Evolutionary conservation across 2,797 vertebrate species (phyloP), one percentile per base, ranked within the genome.

Genomic region (Cheirogaleus major): DNA sequence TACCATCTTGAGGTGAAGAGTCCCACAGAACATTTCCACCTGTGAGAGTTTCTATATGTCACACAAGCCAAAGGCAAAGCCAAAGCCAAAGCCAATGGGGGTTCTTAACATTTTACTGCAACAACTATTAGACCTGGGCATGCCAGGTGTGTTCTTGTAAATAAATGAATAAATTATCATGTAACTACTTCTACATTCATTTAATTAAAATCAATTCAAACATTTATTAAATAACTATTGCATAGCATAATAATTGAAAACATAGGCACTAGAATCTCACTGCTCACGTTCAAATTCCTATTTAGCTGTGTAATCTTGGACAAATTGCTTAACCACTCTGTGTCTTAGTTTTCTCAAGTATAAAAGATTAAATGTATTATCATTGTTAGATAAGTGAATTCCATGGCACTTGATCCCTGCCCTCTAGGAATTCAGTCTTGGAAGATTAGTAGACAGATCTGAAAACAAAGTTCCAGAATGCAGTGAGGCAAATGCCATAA

Each of bases 381-480:
- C 84, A 76, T 25, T 84, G 48, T 93, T 83, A 78, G 43, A 80
- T 83, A 85, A 89, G 43, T 59, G 32, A 92, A 32, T 89, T 88
- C 70, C 61, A 57, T 41, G 81, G 63, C 75, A 84, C 55, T 96
- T 86, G 76, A 81, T 96, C n/a, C 50, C 38, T 92, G 70, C 6
- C 59, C 22, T 89, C 80, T 69, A 94, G 70, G 43, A 96, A 95
- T 89, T 93, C 70, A 92, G 52, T 95, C 55, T 73, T 65, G 27
- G 32, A 65, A 59, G 41, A 17, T 87, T 69, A 87, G 50, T 20
- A 91, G 43, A 65, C 38, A 65, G 20, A 80, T 59, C 14, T 85
- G 43, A 14, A 91, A 91, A 93, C 2, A 76, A 90, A 95, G 41
- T 59, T 95, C 41, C 63, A 90, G 90, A 91, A 95, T 82, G 38